These are phyloP conservation scores for Invenusta paracnida DNA, from an alignment of 2,888 invertebrate genomes.

Conservation along the genomic window DNA sequence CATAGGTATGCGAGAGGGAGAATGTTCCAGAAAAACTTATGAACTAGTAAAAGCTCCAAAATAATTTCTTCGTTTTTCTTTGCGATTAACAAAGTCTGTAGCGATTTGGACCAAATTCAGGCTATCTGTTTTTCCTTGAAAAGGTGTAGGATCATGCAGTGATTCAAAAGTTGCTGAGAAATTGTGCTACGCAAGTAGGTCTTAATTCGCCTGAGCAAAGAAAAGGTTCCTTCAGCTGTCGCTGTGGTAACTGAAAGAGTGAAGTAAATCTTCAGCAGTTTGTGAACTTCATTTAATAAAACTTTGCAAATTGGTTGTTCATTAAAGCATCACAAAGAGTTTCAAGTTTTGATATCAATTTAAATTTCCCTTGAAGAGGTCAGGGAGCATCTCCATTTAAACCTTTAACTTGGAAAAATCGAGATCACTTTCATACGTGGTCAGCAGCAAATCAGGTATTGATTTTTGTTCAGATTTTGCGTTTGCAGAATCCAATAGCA, in stretches of 20 bases:
- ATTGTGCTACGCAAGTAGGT: background rate
- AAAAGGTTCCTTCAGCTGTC: background rate
- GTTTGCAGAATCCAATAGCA: background rate
- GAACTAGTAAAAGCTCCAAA: background rate
- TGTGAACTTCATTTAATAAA: background rate
- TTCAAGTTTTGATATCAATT: background rate
- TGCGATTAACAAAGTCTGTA: background rate
- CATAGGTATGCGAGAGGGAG: background rate
- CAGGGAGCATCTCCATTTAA: slow-evolving; percentile 4
- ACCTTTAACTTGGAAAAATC: slow-evolving; percentile 20
- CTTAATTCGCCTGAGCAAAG: background rate
- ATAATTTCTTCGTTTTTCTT: background rate
- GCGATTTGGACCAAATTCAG: background rate
- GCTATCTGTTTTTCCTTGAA: slow-evolving; percentile 3
- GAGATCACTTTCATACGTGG: background rate
- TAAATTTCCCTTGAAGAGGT: slow-evolving; percentile 22
- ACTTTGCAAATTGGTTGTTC: slow-evolving; percentile 26
- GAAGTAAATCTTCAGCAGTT: slow-evolving; percentile 25
- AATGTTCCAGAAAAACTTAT: background rate
- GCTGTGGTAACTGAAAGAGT: slow-evolving; percentile 3
- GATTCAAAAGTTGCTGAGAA: slow-evolving; percentile 8
- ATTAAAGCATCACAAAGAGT: slow-evolving; percentile 17
- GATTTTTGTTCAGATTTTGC: background rate
- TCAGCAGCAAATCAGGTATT: background rate
- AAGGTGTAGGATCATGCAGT: slow-evolving; percentile 13